A percentile compares a stretch with the other conserved stretches of the same genome.
These are phyloP conservation scores for Acanthochromis polyacanthus DNA, from an alignment of 2,113 vertebrate species.

Conservation along the genomic window DNA sequence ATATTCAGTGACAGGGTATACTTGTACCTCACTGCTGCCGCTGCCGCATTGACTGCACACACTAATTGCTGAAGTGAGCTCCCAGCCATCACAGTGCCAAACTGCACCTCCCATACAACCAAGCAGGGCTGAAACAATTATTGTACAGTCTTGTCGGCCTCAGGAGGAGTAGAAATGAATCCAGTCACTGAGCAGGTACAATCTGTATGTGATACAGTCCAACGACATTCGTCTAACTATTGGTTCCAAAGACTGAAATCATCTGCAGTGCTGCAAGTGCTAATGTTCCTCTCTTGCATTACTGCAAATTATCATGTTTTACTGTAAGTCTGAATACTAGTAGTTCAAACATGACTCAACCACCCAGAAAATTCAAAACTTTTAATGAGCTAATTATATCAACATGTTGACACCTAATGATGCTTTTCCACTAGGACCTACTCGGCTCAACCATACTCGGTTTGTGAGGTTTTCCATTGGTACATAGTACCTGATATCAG, in stretches of 20 bases:
- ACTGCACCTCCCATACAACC: constrained; percentile 39
- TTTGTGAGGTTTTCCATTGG: too few relatives aligned
- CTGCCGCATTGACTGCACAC: constrained; percentile 47
- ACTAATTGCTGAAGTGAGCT: constrained; percentile 53
- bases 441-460: too few relatives aligned
- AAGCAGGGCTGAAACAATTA: constrained; percentile 30
- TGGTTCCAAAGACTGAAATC: constrained; percentile 16
- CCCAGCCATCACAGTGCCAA: constrained; percentile 28
- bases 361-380: neutral
- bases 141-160: constrained; percentile 32
- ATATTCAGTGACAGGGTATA: constrained; percentile 39
- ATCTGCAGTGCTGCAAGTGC: constrained; percentile 1
- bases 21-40: constrained; percentile 42
- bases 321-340: constrained; percentile 5
- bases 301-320: constrained; percentile 9
- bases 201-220: constrained; percentile 25
- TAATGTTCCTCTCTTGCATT: neutral
- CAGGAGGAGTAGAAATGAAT: constrained; percentile 44
- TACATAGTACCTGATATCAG: too few relatives aligned
- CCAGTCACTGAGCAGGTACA: constrained; percentile 35
- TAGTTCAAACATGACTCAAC: constrained; percentile 30
- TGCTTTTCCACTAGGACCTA: too few relatives aligned
- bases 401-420: too few relatives aligned
- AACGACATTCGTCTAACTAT: constrained; percentile 6
- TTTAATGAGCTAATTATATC: too few relatives aligned